A percentile compares a stretch with the other conserved stretches of the same genome.
Evolutionary conservation across 2,797 vertebrate species (phyloP).

Genomic region (Micropoecilia bifurca): DNA sequence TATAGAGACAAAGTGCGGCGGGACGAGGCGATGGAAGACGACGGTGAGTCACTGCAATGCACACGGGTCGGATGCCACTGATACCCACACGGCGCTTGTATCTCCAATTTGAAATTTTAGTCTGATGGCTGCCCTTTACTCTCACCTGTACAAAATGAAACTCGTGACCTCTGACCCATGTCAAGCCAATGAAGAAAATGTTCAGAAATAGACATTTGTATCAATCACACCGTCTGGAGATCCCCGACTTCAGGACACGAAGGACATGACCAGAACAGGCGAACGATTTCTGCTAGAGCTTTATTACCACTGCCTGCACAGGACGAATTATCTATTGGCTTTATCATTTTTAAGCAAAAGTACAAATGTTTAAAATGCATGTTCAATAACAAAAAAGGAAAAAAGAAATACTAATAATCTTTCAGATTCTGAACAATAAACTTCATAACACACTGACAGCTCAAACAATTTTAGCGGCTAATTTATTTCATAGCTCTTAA

Average conservation of each 20-base stretch:
- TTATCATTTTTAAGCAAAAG: background rate
- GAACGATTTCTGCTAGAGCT: background rate
- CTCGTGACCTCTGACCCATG: constrained; percentile 38
- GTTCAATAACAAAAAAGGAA: background rate
- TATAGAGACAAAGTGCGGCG: constrained; percentile 13
- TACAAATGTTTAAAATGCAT: background rate
- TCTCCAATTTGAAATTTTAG: constrained; percentile 46
- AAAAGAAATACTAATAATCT: background rate
- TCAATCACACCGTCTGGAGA: constrained; percentile 24
- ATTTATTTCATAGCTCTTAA: background rate
- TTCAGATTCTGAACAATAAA: background rate
- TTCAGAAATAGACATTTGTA: constrained; percentile 23
- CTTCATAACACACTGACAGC: background rate
- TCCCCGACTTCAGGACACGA: background rate
- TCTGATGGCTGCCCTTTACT: constrained; percentile 53
- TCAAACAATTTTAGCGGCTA: background rate
- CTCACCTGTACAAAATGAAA: constrained; percentile 59
- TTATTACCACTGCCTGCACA: background rate
- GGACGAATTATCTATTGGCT: background rate
- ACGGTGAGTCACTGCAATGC: constrained; percentile 46
- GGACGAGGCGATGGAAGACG: constrained; percentile 23
- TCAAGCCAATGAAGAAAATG: constrained; percentile 24
- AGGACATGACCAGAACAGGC: background rate
- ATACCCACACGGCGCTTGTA: constrained; percentile 37
- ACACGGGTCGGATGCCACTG: constrained; percentile 23